These are phyloP conservation scores for Ctenosaura bakeri DNA, from an alignment of 2,797 vertebrate species.

Conservation along the genomic window DNA sequence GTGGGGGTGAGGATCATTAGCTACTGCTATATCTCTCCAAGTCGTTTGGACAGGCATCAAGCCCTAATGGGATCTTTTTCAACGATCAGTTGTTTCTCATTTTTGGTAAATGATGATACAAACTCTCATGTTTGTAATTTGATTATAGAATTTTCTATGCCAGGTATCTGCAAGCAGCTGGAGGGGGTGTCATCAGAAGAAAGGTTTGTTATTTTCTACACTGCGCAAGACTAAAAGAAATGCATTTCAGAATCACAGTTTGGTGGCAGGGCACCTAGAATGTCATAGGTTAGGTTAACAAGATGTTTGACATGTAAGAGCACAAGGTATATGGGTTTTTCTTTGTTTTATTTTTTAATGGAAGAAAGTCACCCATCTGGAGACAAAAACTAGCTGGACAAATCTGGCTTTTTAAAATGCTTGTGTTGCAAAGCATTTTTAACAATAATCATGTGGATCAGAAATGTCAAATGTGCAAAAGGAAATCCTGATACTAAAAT, in stretches of 20 bases:
- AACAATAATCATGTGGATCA: not conserved
- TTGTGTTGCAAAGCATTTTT: not conserved
- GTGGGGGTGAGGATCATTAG: not conserved
- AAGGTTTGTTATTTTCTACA: not conserved
- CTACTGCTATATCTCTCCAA: not conserved
- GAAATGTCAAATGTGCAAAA: not conserved
- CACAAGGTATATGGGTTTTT: not conserved
- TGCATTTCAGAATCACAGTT: not conserved
- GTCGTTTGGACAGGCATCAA: not conserved
- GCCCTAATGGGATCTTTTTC: not conserved
- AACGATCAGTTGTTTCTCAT: not conserved
- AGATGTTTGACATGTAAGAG: not conserved
- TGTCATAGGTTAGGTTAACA: too few relatives aligned
- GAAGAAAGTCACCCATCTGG: not conserved
- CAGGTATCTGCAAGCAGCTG: not conserved
- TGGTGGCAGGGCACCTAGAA: not conserved
- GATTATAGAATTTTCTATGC: not conserved
- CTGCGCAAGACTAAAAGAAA: not conserved
- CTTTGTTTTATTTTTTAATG: not conserved
- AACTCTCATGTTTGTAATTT: not conserved
- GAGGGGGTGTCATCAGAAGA: not conserved
- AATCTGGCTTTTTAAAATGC: too few relatives aligned
- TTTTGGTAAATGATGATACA: not conserved
- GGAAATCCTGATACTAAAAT: not conserved
- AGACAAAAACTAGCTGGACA: not conserved